These are phyloP conservation scores for Scolopax bukidnonensis DNA, from an alignment of 2,797 vertebrate species.

Conservation along the genomic window DNA sequence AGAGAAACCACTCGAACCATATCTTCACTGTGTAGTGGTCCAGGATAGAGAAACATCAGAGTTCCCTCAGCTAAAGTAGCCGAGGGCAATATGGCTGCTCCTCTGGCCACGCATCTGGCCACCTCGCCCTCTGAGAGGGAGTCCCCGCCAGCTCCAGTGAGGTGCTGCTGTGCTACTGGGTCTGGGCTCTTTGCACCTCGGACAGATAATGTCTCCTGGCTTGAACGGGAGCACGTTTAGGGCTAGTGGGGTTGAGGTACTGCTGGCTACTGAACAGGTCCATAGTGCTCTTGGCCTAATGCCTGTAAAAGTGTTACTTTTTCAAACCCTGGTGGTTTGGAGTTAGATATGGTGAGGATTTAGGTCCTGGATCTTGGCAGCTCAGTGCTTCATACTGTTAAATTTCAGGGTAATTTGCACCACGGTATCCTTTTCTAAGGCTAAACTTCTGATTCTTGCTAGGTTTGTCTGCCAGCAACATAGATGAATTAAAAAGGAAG, in stretches of 20 bases:
- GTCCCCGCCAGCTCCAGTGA: not conserved
- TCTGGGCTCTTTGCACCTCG: not conserved
- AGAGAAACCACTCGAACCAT: not conserved
- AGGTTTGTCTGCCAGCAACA: not conserved
- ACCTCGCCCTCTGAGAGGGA: not conserved
- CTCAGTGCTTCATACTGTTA: not conserved
- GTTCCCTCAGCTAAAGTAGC: not conserved
- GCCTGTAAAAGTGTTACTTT: not conserved
- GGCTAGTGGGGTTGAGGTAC: not conserved
- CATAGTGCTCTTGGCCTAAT: not conserved
- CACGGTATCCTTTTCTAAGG: not conserved
- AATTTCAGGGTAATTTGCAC: not conserved
- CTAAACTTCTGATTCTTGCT: not conserved
- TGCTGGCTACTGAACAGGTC: not conserved
- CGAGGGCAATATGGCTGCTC: not conserved
- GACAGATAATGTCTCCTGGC: not conserved
- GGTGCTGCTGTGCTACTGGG: not conserved
- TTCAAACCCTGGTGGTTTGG: not conserved
- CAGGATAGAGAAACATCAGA: not conserved
- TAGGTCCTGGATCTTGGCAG: not conserved
- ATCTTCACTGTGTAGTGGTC: not conserved
- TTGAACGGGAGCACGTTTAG: rapidly evolving
- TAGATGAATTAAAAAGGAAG: not conserved
- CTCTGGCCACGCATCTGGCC: not conserved
- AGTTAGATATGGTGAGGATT: not conserved